Evolutionary conservation across 2,888 invertebrate genomes (phyloP), one percentile per base, ranked within the genome.

Genomic region (Furcula furcula): DNA sequence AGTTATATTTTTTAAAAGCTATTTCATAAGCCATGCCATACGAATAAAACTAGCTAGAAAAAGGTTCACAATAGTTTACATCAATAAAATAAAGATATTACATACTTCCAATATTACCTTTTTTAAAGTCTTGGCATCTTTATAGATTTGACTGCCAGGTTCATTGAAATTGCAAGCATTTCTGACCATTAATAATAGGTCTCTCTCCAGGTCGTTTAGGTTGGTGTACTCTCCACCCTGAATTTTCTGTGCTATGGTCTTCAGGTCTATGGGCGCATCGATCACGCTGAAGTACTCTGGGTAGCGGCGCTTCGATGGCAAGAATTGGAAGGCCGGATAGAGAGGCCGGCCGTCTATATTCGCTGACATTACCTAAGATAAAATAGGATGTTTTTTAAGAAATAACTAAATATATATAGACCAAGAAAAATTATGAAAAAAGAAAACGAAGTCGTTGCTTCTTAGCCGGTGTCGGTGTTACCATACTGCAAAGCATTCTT

Each of bases 131-230:
- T 96, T 97, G 0, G 98, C 98, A 80, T 98, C 97, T 80, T 97
- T 98, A 72, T 98, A 98, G 56, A 99, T 98, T 72, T 95, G 94
- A 7, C 98, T 98, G 1, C 97, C 97, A 0, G 99, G 97, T 68
- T 98, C 98, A 75, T 99, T 99, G 70, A 98, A 99, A 10, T 93
- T 90, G 71, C 98, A 98, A 0, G 99, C 99, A 79, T 99, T 99
- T 51, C 95, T 94, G 29, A 96, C 95, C 95, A 99, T 96, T 32
- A 96, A 88, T 48, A 94, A 77, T 21, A 99, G 81, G 88, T 99
- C 99, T 44, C 93, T 93, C 75, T 98, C 98, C 89, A 99, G 90
- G 34, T 98, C 97, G 27, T 88, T 87, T 19, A 99, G 76, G 46
- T 86, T 91, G 0, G 90, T 84, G 70, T 99, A 99, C 34, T 94